Evolutionary conservation across 2,888 invertebrate species (phyloP).

Genomic region (Meloe dianella): DNA sequence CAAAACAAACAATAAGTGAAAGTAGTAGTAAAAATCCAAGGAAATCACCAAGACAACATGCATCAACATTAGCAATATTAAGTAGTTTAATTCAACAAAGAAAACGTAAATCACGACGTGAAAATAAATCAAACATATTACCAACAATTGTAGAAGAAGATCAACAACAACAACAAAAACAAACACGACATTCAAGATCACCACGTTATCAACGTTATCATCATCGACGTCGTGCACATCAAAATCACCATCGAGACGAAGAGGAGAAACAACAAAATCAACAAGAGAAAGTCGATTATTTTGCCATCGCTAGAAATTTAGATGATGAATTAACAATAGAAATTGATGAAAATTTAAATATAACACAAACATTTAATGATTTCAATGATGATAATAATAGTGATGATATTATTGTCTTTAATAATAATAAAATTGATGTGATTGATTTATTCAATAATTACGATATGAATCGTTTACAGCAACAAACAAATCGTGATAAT

Average conservation of each 20-base stretch:
- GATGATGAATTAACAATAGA: slow-evolving; percentile 57
- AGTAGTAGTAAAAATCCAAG: slow-evolving; percentile 68
- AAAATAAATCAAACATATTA: slow-evolving; percentile 35
- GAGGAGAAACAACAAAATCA: slow-evolving; percentile 56
- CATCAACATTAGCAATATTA: slow-evolving; percentile 84
- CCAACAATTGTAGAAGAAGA: slow-evolving; percentile 49
- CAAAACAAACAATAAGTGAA: slow-evolving; percentile 26
- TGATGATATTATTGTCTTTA: slow-evolving; percentile 54
- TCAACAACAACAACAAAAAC: slow-evolving; percentile 38
- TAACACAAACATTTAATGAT: slow-evolving; percentile 37
- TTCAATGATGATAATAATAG: slow-evolving; percentile 53
- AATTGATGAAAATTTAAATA: slow-evolving; percentile 37
- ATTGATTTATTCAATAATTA: slow-evolving; percentile 56
- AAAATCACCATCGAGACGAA: slow-evolving; percentile 47
- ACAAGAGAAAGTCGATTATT: slow-evolving; percentile 50
- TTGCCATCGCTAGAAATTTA: slow-evolving; percentile 57
- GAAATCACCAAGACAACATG: slow-evolving; percentile 87
- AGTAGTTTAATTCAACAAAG: slow-evolving; percentile 69
- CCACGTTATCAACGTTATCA: slow-evolving; percentile 18
- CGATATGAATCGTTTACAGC: slow-evolving; percentile 56
- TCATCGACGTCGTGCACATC: slow-evolving; percentile 18
- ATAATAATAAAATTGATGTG: slow-evolving; percentile 44
- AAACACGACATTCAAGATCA: slow-evolving; percentile 15
- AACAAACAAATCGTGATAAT: neutral
- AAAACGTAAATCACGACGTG: slow-evolving; percentile 55